Conservation (phyloP, 2,888 invertebrate genomes). For the Allolobophora icterica region DNA sequence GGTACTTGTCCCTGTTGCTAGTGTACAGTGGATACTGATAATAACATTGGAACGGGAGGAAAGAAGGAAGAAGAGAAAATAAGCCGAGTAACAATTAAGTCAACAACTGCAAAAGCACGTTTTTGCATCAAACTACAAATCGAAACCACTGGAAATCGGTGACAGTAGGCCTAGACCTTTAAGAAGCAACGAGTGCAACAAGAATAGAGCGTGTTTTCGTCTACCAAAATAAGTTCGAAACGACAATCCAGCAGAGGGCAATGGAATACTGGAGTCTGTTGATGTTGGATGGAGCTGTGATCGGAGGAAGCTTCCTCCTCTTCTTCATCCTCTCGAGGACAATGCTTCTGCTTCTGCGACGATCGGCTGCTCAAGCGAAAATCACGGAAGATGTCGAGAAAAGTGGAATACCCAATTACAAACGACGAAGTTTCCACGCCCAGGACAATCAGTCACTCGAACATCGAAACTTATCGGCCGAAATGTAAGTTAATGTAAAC, state of each 20-base stretch:
- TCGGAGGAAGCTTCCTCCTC: background rate
- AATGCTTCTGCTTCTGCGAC: background rate
- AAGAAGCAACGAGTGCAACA: background rate
- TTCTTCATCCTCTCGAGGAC: background rate
- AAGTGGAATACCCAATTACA: too few relatives aligned
- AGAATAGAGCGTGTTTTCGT: background rate
- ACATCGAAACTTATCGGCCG: background rate
- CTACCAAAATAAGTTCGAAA: slow-evolving; percentile 32
- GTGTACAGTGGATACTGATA: too few relatives aligned
- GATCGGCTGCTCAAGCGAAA: background rate
- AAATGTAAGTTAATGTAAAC: background rate
- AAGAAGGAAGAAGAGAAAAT: too few relatives aligned
- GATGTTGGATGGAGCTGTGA: background rate
- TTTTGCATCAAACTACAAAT: background rate
- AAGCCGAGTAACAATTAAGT: background rate
- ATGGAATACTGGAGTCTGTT: background rate
- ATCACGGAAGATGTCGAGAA: background rate
- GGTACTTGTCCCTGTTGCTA: too few relatives aligned
- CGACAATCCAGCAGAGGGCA: background rate
- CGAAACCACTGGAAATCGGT: too few relatives aligned
- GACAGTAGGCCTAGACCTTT: background rate
- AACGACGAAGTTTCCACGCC: too few relatives aligned
- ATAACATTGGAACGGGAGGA: too few relatives aligned
- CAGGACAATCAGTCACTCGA: background rate
- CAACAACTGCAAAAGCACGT: background rate